Evolutionary conservation across 2,888 invertebrate species (phyloP), one percentile per base, ranked within the genome.

Genomic region (Eudasyphora cyanicolor): DNA sequence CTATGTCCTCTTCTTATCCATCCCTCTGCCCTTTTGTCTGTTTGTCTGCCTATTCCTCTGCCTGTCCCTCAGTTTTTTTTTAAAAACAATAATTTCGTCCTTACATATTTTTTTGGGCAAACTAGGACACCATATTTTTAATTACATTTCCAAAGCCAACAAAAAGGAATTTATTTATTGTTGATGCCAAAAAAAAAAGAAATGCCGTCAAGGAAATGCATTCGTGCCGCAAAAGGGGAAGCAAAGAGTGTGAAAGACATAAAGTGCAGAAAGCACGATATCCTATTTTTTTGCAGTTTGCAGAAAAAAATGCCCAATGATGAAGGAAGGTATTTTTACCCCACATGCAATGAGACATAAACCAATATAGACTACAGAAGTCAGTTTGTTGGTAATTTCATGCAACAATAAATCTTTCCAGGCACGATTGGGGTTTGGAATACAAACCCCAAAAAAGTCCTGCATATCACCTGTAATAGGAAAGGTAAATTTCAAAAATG

Each of bases 71-170:
- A 32, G 62, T 38, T 57, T 38, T 38, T 67, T 4, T 49, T 35
- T 45, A 73, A 32, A 60, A 42, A 82, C 70, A 79, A 76, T 57
- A 76, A 79, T 62, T 79, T 82, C 27, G 57, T 8, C 62, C 60
- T 67, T 67, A 12, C 0, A 17, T 35, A 10, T 57, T 64, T 21
- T 67, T 21, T 38, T 35, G 19, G 42, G 62, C 17, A 77, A 80
- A 75, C 64, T 75, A 78, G 83, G 75, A 80, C 80, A 78, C 54
- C 17, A 74, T 64, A 78, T 71, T 78, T 80, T 78, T 80, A 83
- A 83, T 80, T 83, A 78, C 77, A 64, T 80, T 80, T 83, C 57
- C 51, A 74, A 80, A 78, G 77, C 80, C 83, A 83, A 80, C 32
- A 77, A 73, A 54, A 76, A 69, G 60, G 67, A 67, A 67, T 67